Percentiles rank a stretch among this genome's conserved stretches.
These are phyloP conservation scores for Paracyclopina nana DNA, from an alignment of 1,140 invertebrate genomes.

Conservation along the genomic window DNA sequence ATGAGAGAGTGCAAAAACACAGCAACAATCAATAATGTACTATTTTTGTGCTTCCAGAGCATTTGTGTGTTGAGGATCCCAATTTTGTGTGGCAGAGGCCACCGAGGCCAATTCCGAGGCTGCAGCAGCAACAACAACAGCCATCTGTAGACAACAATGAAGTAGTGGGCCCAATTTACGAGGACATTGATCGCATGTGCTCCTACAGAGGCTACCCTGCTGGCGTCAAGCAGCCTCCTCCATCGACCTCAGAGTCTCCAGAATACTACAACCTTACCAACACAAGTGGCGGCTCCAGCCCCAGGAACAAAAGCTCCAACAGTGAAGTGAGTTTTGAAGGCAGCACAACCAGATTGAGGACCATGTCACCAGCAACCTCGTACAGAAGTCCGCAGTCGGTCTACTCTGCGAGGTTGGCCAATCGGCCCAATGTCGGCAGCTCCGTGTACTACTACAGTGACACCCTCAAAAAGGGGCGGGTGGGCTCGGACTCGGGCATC, in stretches of 20 bases:
- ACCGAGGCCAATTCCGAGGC: too few relatives aligned
- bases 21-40: too few relatives aligned
- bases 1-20: too few relatives aligned
- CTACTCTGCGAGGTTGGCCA: background rate
- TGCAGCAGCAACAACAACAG: too few relatives aligned
- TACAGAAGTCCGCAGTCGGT: background rate
- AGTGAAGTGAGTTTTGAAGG: slow-evolving; percentile 1
- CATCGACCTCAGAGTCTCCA: background rate
- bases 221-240: background rate
- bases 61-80: too few relatives aligned
- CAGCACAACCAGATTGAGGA: background rate
- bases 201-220: background rate
- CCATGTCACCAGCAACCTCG: background rate
- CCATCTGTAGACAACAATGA: too few relatives aligned
- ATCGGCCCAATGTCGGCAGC: background rate
- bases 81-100: too few relatives aligned
- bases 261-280: background rate
- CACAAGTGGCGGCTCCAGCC: background rate
- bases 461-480: background rate
- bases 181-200: background rate
- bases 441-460: slow-evolving; percentile 1
- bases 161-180: background rate
- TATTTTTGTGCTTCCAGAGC: too few relatives aligned
- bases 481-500: background rate
- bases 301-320: background rate